A percentile compares a stretch with the other conserved stretches of the same genome.
Evolutionary conservation across 2,888 invertebrate species (phyloP).

Genomic region (Metallyticus violacea): DNA sequence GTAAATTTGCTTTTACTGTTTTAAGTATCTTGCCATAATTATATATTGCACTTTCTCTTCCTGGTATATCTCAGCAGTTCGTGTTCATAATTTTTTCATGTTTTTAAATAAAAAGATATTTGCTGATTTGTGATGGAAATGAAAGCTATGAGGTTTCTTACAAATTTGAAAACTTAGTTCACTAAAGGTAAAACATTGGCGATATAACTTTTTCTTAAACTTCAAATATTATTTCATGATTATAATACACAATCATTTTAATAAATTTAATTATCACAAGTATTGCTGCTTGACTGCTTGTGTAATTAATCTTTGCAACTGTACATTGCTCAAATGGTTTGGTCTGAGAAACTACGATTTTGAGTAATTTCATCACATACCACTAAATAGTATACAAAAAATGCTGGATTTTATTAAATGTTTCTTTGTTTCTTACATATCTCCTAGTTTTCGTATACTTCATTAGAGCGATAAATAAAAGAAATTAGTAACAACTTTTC

Average conservation of each 20-base stretch:
- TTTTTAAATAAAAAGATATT: background rate
- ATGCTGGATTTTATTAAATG: background rate
- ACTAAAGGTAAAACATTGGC: background rate
- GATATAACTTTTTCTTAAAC: background rate
- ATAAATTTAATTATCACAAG: background rate
- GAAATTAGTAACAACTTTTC: background rate
- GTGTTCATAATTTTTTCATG: too few relatives aligned
- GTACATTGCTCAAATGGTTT: background rate
- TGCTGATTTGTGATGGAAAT: background rate
- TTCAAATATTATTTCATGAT: background rate
- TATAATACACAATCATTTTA: background rate
- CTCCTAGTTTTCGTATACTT: conserved; percentile 21
- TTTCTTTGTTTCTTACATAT: background rate
- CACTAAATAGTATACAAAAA: conserved; percentile 26
- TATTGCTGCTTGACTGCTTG: background rate
- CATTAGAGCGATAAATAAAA: background rate
- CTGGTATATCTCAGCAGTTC: too few relatives aligned
- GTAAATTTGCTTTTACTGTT: too few relatives aligned
- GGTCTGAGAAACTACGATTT: background rate
- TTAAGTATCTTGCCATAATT: too few relatives aligned
- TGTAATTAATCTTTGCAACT: background rate
- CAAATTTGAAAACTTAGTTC: background rate
- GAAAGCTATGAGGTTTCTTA: background rate
- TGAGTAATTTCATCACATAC: conserved; percentile 15
- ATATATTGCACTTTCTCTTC: too few relatives aligned